These are phyloP conservation scores for Rhagoletis pomonella DNA, from an alignment of 1,140 invertebrate species.

Conservation along the genomic window DNA sequence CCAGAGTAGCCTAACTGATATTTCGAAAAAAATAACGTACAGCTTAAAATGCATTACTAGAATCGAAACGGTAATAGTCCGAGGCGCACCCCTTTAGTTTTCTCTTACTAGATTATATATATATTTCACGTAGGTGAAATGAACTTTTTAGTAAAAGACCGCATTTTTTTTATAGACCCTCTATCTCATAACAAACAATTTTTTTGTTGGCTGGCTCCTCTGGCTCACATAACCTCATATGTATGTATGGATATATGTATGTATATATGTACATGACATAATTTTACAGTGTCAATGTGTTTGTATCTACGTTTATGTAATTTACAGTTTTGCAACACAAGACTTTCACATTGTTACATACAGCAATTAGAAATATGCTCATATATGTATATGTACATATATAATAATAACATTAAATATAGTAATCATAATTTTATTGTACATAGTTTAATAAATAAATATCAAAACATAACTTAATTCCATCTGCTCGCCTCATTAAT, in stretches of 20 bases:
- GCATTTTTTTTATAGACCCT: too few relatives aligned
- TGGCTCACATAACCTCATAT: neutral
- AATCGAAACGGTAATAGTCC: too few relatives aligned
- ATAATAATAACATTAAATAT: slow-evolving; percentile 30
- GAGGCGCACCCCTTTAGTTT: too few relatives aligned
- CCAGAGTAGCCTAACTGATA: too few relatives aligned
- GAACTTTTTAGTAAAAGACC: too few relatives aligned
- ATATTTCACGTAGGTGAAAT: neutral
- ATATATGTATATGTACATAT: neutral
- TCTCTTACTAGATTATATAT: neutral
- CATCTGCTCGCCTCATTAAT: slow-evolving; percentile 6
- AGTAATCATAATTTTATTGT: neutral
- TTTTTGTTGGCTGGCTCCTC: too few relatives aligned
- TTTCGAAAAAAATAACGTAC: too few relatives aligned
- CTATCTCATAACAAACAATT: too few relatives aligned
- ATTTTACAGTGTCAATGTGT: neutral
- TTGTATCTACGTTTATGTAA: neutral
- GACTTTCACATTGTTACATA: slow-evolving; percentile 5
- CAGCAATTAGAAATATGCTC: neutral
- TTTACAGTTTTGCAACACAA: slow-evolving; percentile 38
- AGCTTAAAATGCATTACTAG: too few relatives aligned
- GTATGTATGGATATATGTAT: neutral
- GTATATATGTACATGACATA: neutral
- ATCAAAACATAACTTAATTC: neutral
- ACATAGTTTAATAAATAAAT: neutral